Conservation (phyloP, 2,113 vertebrate genomes). For the Oryzias curvinotus region DNA sequence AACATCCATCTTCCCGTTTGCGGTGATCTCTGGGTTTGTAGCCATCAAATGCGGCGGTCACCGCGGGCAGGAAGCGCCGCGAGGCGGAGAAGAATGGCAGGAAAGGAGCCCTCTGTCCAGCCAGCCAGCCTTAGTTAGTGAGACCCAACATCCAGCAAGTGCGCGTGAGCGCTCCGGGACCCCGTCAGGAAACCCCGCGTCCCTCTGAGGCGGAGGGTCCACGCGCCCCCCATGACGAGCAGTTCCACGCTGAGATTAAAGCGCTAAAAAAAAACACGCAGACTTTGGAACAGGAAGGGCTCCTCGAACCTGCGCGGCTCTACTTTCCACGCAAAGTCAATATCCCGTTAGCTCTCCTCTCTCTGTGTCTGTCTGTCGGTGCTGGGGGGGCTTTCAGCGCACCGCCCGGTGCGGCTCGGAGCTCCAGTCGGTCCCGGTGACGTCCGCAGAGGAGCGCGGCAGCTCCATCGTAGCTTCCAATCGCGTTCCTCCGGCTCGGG, state of each 20-base stretch:
- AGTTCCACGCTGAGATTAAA: background rate
- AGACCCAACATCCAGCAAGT: slow-evolving; percentile 27
- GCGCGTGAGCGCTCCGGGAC: slow-evolving; percentile 23
- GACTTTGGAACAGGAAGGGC: slow-evolving; percentile 68
- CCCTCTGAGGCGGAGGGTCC: slow-evolving; percentile 26
- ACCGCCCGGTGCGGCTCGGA: slow-evolving; percentile 10
- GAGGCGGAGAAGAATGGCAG: slow-evolving; percentile 81
- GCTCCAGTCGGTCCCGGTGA: background rate
- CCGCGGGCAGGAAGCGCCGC: slow-evolving; percentile 78
- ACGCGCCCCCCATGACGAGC: slow-evolving; percentile 17
- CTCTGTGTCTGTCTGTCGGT: background rate
- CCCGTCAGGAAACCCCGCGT: slow-evolving; percentile 42
- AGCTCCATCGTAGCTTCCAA: slow-evolving; percentile 18
- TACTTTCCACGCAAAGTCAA: slow-evolving; percentile 21
- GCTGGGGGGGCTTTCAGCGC: background rate
- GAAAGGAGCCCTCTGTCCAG: slow-evolving; percentile 76
- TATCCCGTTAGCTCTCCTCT: slow-evolving; percentile 30
- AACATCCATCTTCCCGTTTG: slow-evolving; percentile 46
- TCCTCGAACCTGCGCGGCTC: slow-evolving; percentile 40
- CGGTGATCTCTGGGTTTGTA: slow-evolving; percentile 72
- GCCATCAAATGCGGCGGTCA: slow-evolving; percentile 68
- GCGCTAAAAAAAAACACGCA: slow-evolving; percentile 5
- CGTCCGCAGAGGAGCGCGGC: slow-evolving; percentile 15
- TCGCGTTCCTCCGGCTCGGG: slow-evolving; percentile 31
- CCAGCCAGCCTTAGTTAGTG: slow-evolving; percentile 36